phyloP scores from a whole-genome alignment of 2,888 invertebrate genomes.

The Idaea straminata region DNA sequence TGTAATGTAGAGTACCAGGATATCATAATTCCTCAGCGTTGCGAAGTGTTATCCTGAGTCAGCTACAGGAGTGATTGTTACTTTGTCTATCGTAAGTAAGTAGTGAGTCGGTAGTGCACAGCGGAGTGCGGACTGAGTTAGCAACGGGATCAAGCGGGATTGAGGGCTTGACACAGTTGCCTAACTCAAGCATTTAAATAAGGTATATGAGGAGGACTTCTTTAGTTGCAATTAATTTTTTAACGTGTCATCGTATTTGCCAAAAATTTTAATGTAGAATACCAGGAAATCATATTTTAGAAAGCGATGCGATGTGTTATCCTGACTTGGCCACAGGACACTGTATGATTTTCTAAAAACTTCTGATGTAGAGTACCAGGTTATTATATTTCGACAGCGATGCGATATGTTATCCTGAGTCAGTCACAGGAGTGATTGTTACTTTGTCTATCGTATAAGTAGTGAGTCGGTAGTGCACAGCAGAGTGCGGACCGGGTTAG shows the following conservation, averaged over 20 bases:
- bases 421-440: background rate
- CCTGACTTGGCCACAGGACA: background rate
- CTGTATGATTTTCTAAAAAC: background rate
- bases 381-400: background rate
- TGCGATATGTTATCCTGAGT: background rate
- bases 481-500: slow-evolving; percentile 64
- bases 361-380: background rate
- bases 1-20: background rate
- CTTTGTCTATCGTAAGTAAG: background rate
- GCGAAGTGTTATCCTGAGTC: background rate
- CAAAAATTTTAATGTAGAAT: background rate
- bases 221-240: no score
- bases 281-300: background rate
- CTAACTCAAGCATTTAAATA: no score
- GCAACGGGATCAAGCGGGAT: slow-evolving; percentile 73
- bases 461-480: background rate
- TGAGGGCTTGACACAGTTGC: slow-evolving; percentile 29
- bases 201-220: no score
- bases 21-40: background rate
- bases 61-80: background rate
- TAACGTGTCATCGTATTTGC: no score
- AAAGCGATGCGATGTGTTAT: background rate
- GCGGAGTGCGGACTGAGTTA: slow-evolving; percentile 70
- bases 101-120: background rate
- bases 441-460: background rate